Evolutionary conservation across 2,113 vertebrate species (phyloP).

Genomic region (Bagarius yarrelli): DNA sequence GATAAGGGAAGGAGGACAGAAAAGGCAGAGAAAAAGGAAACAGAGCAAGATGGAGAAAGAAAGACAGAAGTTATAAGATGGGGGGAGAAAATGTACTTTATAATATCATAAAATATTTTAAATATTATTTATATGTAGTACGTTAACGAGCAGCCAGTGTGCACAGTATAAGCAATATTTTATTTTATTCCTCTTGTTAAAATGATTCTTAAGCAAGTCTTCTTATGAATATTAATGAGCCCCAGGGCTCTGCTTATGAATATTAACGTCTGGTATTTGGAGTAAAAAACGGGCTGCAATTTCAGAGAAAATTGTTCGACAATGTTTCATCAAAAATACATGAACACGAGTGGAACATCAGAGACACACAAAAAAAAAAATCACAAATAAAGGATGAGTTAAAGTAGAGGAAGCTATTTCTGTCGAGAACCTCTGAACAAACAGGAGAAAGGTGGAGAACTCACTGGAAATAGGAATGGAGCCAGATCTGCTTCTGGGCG

Average conservation of each 20-base stretch:
- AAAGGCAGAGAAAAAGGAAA: neutral
- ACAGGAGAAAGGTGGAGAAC: slow-evolving; percentile 56
- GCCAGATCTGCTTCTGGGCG: slow-evolving; percentile 92
- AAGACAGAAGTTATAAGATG: neutral
- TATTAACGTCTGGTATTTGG: neutral
- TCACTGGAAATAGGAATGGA: slow-evolving; percentile 95
- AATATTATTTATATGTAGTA: too few species aligned
- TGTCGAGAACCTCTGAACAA: neutral
- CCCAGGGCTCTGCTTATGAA: neutral
- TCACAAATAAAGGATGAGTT: neutral
- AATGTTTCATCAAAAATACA: slow-evolving; percentile 4
- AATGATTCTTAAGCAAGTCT: neutral
- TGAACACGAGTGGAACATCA: neutral
- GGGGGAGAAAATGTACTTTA: neutral
- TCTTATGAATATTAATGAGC: slow-evolving; percentile 17
- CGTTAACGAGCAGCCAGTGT: too few species aligned
- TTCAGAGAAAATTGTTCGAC: neutral
- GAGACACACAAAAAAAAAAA: neutral
- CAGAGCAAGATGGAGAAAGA: neutral
- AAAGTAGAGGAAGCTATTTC: neutral
- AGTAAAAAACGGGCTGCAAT: neutral
- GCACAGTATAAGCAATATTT: too few species aligned
- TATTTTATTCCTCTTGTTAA: too few species aligned
- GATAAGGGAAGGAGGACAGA: neutral
- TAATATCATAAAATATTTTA: too few species aligned